Evolutionary conservation across 1,140 invertebrate species (phyloP).

Genomic region (Saccostrea echinata): DNA sequence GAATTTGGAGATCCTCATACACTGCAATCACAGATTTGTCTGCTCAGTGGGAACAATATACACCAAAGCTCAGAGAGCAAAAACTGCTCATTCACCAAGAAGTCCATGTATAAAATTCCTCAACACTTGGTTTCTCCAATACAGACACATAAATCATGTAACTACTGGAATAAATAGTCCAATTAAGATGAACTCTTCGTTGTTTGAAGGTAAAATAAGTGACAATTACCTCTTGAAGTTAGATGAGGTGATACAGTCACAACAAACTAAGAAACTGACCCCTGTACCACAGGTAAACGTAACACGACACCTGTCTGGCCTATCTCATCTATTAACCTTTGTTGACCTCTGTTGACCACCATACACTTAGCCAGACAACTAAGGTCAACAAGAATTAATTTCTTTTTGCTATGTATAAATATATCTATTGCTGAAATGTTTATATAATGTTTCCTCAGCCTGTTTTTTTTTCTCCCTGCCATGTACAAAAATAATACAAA

Average conservation of each 20-base stretch:
- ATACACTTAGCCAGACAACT: not conserved
- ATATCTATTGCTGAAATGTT: too few relatives aligned
- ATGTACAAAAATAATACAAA: not conserved
- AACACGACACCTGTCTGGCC: not conserved
- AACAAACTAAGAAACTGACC: not conserved
- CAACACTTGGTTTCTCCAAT: not conserved
- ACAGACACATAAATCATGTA: not conserved
- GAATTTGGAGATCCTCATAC: not conserved
- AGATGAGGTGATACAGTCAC: not conserved
- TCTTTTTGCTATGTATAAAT: too few relatives aligned
- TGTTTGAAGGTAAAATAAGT: not conserved
- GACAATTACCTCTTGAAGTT: not conserved
- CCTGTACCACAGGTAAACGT: not conserved
- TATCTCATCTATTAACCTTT: not conserved
- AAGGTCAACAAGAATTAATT: slow-evolving; percentile 2
- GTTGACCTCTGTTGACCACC: slow-evolving; percentile 2
- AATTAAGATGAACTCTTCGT: not conserved
- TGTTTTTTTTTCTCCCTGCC: not conserved
- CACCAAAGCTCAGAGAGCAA: not conserved
- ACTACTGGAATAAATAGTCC: not conserved
- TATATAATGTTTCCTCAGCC: not conserved
- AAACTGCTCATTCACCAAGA: not conserved
- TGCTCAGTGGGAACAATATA: not conserved
- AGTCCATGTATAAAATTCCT: not conserved
- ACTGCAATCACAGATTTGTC: not conserved